phyloP scores from a whole-genome alignment of 2,113 vertebrate genomes.

The Columba janthina region DNA sequence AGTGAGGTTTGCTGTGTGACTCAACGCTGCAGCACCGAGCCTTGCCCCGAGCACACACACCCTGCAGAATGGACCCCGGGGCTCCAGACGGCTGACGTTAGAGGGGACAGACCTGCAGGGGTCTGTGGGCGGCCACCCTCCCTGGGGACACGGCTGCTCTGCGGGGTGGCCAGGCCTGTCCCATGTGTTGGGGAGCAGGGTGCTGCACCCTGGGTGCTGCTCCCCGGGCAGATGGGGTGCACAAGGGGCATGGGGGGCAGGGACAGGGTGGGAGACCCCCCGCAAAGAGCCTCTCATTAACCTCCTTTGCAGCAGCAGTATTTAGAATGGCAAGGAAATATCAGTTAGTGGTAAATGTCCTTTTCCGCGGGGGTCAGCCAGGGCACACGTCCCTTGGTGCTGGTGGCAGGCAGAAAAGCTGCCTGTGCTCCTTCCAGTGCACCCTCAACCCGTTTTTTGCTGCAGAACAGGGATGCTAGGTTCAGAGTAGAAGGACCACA shows the following conservation, averaged over 20 bases:
- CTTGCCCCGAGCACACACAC: background rate
- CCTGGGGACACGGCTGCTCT: too few species aligned
- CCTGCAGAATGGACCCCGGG: too few species aligned
- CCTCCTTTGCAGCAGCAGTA: too few species aligned
- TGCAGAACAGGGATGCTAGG: background rate
- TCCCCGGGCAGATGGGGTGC: background rate
- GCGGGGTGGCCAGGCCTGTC: background rate
- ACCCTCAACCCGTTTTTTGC: background rate
- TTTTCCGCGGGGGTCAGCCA: too few species aligned
- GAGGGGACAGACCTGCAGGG: background rate
- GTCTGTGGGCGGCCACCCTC: too few species aligned
- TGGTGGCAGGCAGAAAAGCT: background rate
- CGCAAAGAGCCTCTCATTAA: too few species aligned
- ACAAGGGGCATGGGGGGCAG: fast-evolving
- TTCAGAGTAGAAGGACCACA: fast-evolving
- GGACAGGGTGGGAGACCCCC: background rate
- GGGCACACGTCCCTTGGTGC: background rate
- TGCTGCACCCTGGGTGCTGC: background rate
- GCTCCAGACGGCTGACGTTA: fast-evolving
- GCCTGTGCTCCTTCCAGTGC: fast-evolving
- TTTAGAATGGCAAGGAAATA: too few species aligned
- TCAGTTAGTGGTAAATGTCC: too few species aligned
- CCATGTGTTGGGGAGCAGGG: fast-evolving
- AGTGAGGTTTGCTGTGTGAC: background rate
- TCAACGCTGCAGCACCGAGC: background rate